Evolutionary conservation across 1,140 invertebrate species (phyloP).

Genomic region (Doryteuthis pealeii): DNA sequence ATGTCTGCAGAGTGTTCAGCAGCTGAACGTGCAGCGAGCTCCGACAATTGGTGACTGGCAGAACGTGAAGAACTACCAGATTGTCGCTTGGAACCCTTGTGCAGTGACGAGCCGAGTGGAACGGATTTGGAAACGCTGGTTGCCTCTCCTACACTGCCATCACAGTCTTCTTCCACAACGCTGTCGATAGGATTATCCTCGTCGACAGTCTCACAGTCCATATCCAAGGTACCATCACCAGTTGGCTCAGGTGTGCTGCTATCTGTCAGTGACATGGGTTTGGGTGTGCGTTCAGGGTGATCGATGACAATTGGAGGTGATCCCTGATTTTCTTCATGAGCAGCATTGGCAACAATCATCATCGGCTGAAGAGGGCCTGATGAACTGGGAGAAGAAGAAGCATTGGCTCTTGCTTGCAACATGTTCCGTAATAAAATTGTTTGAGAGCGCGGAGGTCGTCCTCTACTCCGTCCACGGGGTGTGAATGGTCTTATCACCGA

Average conservation of each 20-base stretch:
- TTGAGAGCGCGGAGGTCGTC: background rate
- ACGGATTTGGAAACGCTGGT: background rate
- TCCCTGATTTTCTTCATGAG: background rate
- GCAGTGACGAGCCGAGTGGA: background rate
- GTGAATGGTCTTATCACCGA: background rate
- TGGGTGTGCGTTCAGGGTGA: conserved; percentile 1
- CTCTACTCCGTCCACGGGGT: background rate
- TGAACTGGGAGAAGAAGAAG: background rate
- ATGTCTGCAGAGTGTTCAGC: background rate
- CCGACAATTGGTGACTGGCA: background rate
- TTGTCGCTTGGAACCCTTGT: background rate
- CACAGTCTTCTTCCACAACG: conserved; percentile 6
- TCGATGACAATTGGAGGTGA: background rate
- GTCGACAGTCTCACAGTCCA: conserved; percentile 10
- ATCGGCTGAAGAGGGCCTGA: background rate
- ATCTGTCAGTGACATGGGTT: background rate
- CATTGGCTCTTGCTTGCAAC: conserved; percentile 3
- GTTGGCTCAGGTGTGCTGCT: background rate
- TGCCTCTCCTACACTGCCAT: background rate
- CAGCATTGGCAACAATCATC: background rate
- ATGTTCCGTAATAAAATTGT: conserved; percentile 3
- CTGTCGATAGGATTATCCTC: background rate
- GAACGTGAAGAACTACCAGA: background rate
- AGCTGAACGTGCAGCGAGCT: background rate
- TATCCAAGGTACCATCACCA: background rate